Evolutionary conservation across 1,140 invertebrate genomes (phyloP), one percentile per base, ranked within the genome.

Genomic region (Pachyrhynchus sulphureomaculatus): DNA sequence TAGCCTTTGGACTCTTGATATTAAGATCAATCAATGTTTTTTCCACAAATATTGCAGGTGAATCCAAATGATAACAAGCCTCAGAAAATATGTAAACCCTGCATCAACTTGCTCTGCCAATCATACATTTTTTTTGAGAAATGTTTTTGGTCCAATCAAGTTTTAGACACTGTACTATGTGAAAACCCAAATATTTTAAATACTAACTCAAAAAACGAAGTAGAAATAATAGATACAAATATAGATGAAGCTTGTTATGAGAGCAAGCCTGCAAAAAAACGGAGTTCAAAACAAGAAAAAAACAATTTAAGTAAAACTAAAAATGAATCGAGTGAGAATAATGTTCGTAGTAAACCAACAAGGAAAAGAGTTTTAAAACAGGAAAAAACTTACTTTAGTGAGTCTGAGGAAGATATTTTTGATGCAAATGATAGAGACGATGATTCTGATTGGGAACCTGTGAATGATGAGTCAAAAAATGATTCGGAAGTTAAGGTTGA

Each of bases 391-490:
- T 49, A 33, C 34, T 12, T 34, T 41, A 61, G 48, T 33, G 58
- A 61, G 0, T 52, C 49, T 10, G 56, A 51, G 32, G 58, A 61
- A 21, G 48, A 61, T 17, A 9, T n/a, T 1, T 61, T 36, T 47
- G 44, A 10, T 1, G 23, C 3, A 10, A 44, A 23, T n/a, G 37
- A 58, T 21, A 6, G n/a, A 0, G 57, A 52, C 13, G 39, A 61
- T 36, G 58, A 61, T 21, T 61, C 49, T 9, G 58, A 61, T 47
- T 61, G 58, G 48, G 49, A 52, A 24, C 58, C 58, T 15, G 1
- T 32, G 17, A 53, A 53, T 9, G 37, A 53, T 20, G 6, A 56
- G 13, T n/a, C 5, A 9, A 29, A 15, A 13, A 13, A 32, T n/a
- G n/a, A 21, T 1, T 18, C 9, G 9, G 13, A 17, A 39, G 37